Base-by-base conservation (phyloP, 2,113 vertebrate genomes). In the Pachycephala philippinensis region DNA sequence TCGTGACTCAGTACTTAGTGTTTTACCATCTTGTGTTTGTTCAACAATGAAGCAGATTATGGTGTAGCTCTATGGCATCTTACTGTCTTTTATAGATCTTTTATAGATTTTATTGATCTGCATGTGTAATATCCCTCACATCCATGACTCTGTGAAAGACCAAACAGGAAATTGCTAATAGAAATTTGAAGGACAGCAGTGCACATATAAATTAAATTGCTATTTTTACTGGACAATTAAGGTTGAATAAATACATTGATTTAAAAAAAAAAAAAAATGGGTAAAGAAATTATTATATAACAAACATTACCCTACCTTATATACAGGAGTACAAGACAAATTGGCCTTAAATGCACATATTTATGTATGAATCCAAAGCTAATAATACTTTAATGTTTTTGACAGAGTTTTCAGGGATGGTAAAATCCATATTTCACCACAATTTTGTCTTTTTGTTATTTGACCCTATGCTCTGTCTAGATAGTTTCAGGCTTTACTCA, bases 1-100 rank as follows among this genome's bases (percentile, higher is more conserved):
- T 72, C 0, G 0, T 23, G 40, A 52, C 10, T 54, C 37, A 57
- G 24, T 81, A 52, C 16, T 53, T 78, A 18, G 9, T 49, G 16
- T 44, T 84, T 92, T 35, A 70, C 49, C 16, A 7, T 27, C 27
- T 74, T 56, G 3, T 27, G 21, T 59, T 77, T 56, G 9, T 47
- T 50, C 26, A 54, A 53, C 24, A 2, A 18, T 54, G 37, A 63
- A 80, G 16, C 13, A 64, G 57, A 26, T 50, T 33, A 50, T 42
- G 11, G 7, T 45, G 21, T 5, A 49, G 24, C n/a, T 89, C 19
- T 7, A 13, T 28, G 23, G 20, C 13, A 16, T 54, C 7, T 76
- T 50, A 11, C 9, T 33, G 13, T 45, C 4, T 64, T 93, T 56
- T 74, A 15, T 10, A n/a, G 53, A 54, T 26, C 14, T 59, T 35